Base-by-base conservation (phyloP, 2,888 invertebrate species). In the Microplitis deprimator region DNA sequence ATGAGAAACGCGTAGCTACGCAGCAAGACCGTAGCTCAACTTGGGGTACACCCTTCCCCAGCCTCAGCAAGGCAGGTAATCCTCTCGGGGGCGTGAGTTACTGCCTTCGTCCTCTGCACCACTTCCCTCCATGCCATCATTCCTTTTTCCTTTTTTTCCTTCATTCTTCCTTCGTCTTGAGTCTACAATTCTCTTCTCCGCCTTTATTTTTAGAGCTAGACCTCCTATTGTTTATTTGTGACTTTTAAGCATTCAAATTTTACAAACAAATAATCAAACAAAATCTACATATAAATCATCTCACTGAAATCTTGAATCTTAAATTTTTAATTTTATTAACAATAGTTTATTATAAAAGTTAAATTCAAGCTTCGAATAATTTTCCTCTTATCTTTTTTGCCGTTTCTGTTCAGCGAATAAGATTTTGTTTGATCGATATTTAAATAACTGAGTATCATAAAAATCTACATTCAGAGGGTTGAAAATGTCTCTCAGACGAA, bases 1-100 rank as follows among this genome's bases (percentile, higher is more conserved):
- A 89, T 89, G 89, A 89, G 89, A 87, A 89, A 89, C 89, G 89
- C 89, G 89, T 89, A 89, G 89, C 87, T 89, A 89, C 89, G 89
- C 89, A 89, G 89, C 86, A 87, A 89, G 86, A 87, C 84, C 89
- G 88, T 89, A 89, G 89, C 89, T 89, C 89, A 89, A 87, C 85
- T 86, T 83, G 87, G 85, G 84, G 81, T 68, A 76, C 75, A 73
- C 59, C 70, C 73, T 75, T 61, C 85, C 83, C 85, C 84, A 83
- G 84, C 82, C 83, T 85, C 85, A 85, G 86, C 86, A 84, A 88
- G 89, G 89, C 87, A 88, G 89, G 89, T 89, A 89, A 89, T 89
- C 89, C 89, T 89, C 89, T 89, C 87, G 89, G 89, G 89, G 89
- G 89, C 89, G 89, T 90, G 89, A 90, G 89, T 89, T 82, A 82